Evolutionary conservation across 23 tunicate species (phyloP).

Genomic region (Pegea sp.): DNA sequence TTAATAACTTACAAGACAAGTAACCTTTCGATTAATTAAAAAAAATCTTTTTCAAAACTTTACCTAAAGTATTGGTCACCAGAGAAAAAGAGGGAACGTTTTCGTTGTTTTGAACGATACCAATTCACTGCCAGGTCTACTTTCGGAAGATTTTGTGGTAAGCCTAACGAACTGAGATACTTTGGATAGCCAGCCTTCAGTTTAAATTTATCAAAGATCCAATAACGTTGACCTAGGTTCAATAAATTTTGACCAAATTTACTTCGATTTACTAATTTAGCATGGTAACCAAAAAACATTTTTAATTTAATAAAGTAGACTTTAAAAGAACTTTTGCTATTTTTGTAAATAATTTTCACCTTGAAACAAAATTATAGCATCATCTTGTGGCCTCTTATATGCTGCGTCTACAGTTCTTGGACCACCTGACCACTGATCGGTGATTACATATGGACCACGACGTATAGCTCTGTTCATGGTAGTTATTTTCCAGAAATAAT

Average conservation of each 20-base stretch:
- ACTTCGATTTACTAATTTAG: no score
- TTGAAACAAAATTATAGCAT: no score
- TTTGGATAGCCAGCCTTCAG: conserved; percentile 43
- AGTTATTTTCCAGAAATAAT: conserved; percentile 26
- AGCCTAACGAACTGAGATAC: conserved; percentile 20
- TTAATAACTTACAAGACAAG: no score
- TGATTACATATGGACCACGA: conserved; percentile 6
- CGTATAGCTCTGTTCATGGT: conserved; percentile 5
- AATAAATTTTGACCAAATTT: no score
- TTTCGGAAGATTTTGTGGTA: conserved; percentile 5
- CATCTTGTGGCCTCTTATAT: no score
- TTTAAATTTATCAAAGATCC: conserved; percentile 7
- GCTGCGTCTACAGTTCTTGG: no score
- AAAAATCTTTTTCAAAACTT: no score
- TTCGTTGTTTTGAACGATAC: conserved; percentile 37
- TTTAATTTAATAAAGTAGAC: no score
- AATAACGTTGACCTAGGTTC: conserved; percentile 24
- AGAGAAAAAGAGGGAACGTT: conserved; percentile 39
- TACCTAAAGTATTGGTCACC: conserved; percentile 49
- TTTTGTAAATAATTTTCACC: no score
- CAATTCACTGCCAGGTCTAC: conserved; percentile 36
- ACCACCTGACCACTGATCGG: conserved; percentile 23
- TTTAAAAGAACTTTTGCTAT: no score
- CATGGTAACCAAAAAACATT: no score
- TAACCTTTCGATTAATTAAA: no score